Conservation (phyloP, 2,888 invertebrate genomes). For the Griposia aprilina region DNA sequence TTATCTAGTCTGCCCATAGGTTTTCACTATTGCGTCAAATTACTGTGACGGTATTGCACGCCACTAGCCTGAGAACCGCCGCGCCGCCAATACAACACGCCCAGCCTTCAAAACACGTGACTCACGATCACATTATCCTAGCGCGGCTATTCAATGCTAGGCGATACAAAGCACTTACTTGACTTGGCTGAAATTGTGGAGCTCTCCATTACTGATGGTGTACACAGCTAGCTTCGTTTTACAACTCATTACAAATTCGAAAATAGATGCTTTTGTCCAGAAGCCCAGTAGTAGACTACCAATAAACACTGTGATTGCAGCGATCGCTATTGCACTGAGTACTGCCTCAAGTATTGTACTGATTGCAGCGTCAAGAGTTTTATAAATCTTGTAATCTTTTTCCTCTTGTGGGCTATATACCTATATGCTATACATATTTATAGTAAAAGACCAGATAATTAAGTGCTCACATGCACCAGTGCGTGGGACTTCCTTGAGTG, state of each 20-base stretch:
- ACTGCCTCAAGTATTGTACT: constrained; percentile 45
- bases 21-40: constrained; percentile 57
- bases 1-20: constrained; percentile 28
- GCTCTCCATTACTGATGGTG: constrained; percentile 54
- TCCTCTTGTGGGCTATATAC: constrained; percentile 38
- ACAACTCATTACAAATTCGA: constrained; percentile 14
- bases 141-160: constrained; percentile 28
- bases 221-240: constrained; percentile 31
- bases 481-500: constrained; percentile 38
- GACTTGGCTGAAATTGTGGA: constrained; percentile 8
- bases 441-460: constrained; percentile 44
- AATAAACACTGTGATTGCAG: constrained; percentile 14
- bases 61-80: constrained; percentile 33
- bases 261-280: constrained; percentile 26
- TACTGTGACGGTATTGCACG: constrained; percentile 44
- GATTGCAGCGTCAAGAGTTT: constrained; percentile 51
- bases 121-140: constrained; percentile 47
- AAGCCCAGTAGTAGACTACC: constrained; percentile 45
- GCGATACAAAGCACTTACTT: constrained; percentile 51
- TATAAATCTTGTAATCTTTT: constrained; percentile 42
- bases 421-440: constrained; percentile 15
- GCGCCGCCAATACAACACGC: constrained; percentile 35
- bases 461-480: constrained; percentile 25
- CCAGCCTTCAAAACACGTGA: constrained; percentile 54
- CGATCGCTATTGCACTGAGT: constrained; percentile 27